phyloP scores from a whole-genome alignment of 2,113 vertebrate species.

The Melospiza melodia region DNA sequence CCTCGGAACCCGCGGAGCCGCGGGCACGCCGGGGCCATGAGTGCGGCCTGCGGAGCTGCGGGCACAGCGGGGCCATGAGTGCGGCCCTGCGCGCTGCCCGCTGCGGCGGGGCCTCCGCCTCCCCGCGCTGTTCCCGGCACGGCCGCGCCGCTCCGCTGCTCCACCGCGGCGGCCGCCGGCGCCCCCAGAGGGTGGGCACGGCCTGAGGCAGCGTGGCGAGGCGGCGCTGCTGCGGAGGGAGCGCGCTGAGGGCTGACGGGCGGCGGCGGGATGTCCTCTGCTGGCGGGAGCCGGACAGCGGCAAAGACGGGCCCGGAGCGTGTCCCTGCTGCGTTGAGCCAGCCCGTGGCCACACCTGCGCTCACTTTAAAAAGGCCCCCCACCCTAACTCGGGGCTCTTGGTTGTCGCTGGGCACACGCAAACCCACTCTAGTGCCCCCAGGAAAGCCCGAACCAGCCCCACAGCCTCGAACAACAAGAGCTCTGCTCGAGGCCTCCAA shows the following conservation, averaged over 20 bases:
- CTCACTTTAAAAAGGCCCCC: not conserved
- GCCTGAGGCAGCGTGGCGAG: not conserved
- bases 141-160: no score
- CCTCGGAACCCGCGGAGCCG: not conserved
- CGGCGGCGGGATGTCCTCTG: not conserved
- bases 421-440: fast-evolving
- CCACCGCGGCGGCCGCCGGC: no score
- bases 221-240: not conserved
- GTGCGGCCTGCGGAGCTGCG: not conserved
- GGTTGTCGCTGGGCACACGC: fast-evolving
- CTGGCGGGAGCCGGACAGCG: not conserved
- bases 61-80: fast-evolving
- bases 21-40: no score
- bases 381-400: no score
- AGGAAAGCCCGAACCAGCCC: not conserved
- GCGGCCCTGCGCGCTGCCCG: no score
- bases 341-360: fast-evolving
- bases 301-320: fast-evolving
- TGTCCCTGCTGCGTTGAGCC: not conserved
- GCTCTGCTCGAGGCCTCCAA: not conserved
- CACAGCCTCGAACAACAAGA: not conserved
- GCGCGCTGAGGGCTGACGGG: not conserved
- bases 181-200: not conserved
- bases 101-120: not conserved
- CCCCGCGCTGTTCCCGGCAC: no score